Evolutionary conservation across 2,113 vertebrate genomes (phyloP).

Genomic region (Silurus asotus): DNA sequence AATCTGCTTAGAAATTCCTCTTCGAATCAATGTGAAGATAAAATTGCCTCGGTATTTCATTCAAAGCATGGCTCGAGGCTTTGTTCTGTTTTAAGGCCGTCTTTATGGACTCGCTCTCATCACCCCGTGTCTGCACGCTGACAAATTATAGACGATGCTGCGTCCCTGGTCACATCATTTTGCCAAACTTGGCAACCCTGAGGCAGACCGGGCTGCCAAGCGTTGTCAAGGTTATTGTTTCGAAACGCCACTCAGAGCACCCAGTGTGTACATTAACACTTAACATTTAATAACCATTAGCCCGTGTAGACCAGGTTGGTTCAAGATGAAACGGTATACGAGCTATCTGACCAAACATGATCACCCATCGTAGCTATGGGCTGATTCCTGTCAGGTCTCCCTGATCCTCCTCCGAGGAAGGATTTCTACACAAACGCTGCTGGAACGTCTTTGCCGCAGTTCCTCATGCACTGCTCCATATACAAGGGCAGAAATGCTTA

Average conservation of each 20-base stretch:
- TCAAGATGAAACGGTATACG: neutral
- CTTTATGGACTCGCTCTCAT: neutral
- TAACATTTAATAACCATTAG: neutral
- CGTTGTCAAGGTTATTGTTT: conserved; percentile 26
- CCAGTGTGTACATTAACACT: neutral
- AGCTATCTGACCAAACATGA: neutral
- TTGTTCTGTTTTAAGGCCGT: neutral
- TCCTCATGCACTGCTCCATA: conserved; percentile 10
- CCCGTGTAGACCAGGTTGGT: neutral
- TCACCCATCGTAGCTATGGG: neutral
- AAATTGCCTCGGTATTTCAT: conserved; percentile 17
- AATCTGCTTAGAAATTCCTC: neutral
- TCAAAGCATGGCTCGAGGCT: conserved; percentile 13
- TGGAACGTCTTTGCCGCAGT: neutral
- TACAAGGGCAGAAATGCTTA: conserved; percentile 17
- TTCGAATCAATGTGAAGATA: neutral
- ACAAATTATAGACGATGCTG: neutral
- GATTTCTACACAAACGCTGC: neutral
- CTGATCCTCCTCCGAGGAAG: neutral
- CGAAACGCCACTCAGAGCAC: neutral
- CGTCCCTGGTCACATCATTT: neutral
- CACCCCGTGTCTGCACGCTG: neutral
- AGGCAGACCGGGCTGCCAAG: conserved; percentile 12
- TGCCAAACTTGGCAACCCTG: conserved; percentile 5
- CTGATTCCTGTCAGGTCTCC: neutral